phyloP scores from a whole-genome alignment of 2,888 invertebrate species.

The Dioctria rufipes region DNA sequence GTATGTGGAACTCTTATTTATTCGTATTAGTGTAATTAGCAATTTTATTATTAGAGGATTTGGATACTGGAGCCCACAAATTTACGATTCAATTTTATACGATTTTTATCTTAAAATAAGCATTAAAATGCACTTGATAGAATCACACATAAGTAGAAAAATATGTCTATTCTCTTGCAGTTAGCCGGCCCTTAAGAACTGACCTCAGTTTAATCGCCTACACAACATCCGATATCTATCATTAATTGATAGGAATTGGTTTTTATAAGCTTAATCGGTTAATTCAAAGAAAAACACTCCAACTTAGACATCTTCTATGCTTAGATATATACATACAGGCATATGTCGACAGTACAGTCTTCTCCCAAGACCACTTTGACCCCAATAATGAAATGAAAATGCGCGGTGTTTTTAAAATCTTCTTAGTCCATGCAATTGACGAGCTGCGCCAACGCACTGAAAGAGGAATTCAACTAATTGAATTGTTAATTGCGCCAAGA shows the following conservation, averaged over 20 bases:
- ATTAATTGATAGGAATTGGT: constrained; percentile 52
- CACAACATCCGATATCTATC: constrained; percentile 45
- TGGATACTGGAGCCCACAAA: no score
- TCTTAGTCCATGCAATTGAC: constrained; percentile 13
- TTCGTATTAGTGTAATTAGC: no score
- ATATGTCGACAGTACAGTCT: constrained; percentile 13
- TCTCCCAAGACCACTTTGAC: constrained; percentile 34
- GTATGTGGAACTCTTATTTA: no score
- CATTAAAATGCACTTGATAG: no score
- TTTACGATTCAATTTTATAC: no score
- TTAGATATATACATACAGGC: no score
- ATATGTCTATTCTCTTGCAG: no score
- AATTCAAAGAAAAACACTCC: constrained; percentile 19
- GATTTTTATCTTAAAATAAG: no score
- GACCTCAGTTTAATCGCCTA: constrained; percentile 15
- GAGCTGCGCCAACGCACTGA: constrained; percentile 8
- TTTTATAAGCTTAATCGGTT: constrained; percentile 51
- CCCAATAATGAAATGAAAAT: constrained; percentile 44
- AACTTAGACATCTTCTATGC: background rate
- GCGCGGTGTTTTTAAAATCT: constrained; percentile 40
- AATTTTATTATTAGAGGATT: no score
- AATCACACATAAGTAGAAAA: no score
- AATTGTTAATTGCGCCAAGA: constrained; percentile 37
- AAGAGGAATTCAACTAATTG: constrained; percentile 22
- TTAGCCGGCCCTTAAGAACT: background rate